These are phyloP conservation scores for Mola mola DNA, from an alignment of 2,113 vertebrate genomes.

Conservation along the genomic window DNA sequence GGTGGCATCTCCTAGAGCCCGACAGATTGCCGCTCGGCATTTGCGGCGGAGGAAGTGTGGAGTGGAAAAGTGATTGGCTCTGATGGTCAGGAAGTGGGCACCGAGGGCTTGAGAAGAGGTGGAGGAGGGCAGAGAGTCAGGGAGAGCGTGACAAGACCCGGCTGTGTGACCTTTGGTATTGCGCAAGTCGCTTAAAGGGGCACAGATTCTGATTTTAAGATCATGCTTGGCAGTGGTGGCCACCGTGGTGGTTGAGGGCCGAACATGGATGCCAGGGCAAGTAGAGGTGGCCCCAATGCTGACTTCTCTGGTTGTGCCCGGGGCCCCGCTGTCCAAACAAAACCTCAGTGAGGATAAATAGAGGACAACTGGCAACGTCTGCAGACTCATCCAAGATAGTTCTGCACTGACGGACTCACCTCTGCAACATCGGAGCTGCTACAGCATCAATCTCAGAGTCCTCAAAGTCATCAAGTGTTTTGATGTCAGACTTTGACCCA, in stretches of 20 bases:
- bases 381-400: slow-evolving; percentile 52
- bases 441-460: slow-evolving; percentile 47
- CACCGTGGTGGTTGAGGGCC: slow-evolving; percentile 56
- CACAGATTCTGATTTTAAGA: slow-evolving; percentile 73
- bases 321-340: slow-evolving; percentile 56
- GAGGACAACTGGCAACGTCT: slow-evolving; percentile 60
- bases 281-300: slow-evolving; percentile 60
- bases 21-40: slow-evolving; percentile 97
- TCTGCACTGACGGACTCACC: slow-evolving; percentile 51
- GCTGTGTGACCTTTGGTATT: slow-evolving; percentile 82
- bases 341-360: slow-evolving; percentile 66
- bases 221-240: slow-evolving; percentile 76
- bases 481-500: slow-evolving; percentile 40
- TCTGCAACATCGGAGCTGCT: slow-evolving; percentile 42
- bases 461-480: slow-evolving; percentile 70
- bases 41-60: slow-evolving; percentile 90
- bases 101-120: slow-evolving; percentile 68
- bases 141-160: slow-evolving; percentile 81
- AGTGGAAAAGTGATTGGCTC: slow-evolving; percentile 92
- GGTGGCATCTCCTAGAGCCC: slow-evolving; percentile 92
- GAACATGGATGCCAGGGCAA: slow-evolving; percentile 76
- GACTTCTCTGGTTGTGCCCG: slow-evolving; percentile 45
- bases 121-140: slow-evolving; percentile 61
- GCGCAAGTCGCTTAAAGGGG: slow-evolving; percentile 79
- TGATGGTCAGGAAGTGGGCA: slow-evolving; percentile 93